These are phyloP conservation scores for Pseudotriccus pelzelni DNA, from an alignment of 2,797 vertebrate genomes.

Conservation along the genomic window DNA sequence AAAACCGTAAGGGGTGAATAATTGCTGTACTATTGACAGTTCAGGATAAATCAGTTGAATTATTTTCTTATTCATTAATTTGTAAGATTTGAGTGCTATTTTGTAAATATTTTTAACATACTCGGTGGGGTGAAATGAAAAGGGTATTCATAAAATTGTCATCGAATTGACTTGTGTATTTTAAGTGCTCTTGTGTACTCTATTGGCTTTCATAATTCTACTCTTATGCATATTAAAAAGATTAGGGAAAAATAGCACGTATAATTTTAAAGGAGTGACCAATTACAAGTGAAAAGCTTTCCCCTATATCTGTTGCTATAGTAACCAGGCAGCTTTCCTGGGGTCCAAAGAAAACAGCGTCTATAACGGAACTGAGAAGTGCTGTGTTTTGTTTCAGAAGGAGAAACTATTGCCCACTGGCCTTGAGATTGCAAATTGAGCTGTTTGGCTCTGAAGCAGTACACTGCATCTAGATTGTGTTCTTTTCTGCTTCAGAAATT, in stretches of 20 bases:
- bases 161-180: neutral
- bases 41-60: neutral
- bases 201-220: conserved; percentile 10
- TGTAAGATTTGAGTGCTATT: neutral
- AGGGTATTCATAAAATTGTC: neutral
- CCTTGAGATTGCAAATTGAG: neutral
- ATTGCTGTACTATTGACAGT: neutral
- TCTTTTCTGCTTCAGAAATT: neutral
- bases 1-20: neutral
- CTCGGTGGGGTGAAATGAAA: neutral
- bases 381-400: conserved; percentile 27
- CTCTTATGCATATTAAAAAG: conserved; percentile 25
- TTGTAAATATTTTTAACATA: conserved; percentile 2
- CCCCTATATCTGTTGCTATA: conserved; percentile 65
- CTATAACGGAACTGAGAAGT: neutral
- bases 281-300: conserved; percentile 64
- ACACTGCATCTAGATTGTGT: neutral
- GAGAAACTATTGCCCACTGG: neutral
- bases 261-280: conserved; percentile 57
- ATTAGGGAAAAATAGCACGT: conserved; percentile 17
- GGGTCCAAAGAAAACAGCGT: conserved; percentile 22
- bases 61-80: neutral
- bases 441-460: neutral
- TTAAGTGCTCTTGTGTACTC: neutral
- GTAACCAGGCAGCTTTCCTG: conserved; percentile 67